Percentiles rank a stretch among this genome's conserved stretches.
phyloP scores from a whole-genome alignment of 2,113 vertebrate genomes.

The Acrocephalus arundinaceus region DNA sequence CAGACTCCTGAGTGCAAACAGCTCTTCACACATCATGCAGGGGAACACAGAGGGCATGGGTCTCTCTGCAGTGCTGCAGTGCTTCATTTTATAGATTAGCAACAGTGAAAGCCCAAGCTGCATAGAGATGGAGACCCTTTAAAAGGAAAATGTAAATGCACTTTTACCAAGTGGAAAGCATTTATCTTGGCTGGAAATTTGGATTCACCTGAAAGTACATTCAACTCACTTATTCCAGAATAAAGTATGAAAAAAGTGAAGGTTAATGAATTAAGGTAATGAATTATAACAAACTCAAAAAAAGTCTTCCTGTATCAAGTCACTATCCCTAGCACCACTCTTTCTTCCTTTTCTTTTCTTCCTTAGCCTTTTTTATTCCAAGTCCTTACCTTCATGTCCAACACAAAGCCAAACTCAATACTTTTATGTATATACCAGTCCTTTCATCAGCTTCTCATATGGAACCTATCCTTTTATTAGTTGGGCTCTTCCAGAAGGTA shows the following conservation, averaged over 20 bases:
- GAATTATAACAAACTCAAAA: not conserved
- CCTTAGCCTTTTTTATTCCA: not conserved
- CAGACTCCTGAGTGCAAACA: not conserved
- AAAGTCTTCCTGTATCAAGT: not conserved
- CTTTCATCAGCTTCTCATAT: not conserved
- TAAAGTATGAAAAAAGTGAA: not conserved
- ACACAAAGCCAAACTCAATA: not conserved
- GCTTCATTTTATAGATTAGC: not conserved
- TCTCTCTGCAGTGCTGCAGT: not conserved
- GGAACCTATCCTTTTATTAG: not conserved
- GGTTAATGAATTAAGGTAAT: not conserved
- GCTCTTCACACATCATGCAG: not conserved
- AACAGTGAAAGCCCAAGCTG: not conserved
- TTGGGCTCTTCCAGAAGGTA: not conserved
- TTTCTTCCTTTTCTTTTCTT: not conserved
- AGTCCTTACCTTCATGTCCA: not conserved
- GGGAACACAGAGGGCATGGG: not conserved
- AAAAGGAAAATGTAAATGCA: not conserved
- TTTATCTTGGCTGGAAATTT: slow-evolving; percentile 7
- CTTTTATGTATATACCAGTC: not conserved
- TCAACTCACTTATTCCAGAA: not conserved
- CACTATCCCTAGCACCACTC: not conserved
- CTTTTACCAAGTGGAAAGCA: not conserved
- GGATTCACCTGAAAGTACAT: not conserved
- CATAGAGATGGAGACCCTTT: not conserved